phyloP scores from a whole-genome alignment of 2,113 vertebrate species.

The Isichthys henryi region DNA sequence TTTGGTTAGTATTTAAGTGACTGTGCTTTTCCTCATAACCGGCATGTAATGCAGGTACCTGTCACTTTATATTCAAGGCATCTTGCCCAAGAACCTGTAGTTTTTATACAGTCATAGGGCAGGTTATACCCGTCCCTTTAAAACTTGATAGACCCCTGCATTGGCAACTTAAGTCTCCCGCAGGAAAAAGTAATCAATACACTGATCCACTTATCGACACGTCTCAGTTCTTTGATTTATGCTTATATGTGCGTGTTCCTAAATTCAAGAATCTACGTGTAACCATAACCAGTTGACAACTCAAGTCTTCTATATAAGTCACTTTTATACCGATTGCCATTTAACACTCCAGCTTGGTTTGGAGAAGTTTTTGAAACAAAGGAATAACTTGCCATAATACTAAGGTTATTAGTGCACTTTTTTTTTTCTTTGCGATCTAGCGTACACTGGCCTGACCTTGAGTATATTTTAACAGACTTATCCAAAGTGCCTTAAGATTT shows the following conservation, averaged over 20 bases:
- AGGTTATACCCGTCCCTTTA: not conserved
- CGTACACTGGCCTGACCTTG: not conserved
- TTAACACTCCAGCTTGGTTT: not conserved
- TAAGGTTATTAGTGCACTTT: not conserved
- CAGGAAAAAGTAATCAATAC: not conserved
- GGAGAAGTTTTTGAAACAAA: not conserved
- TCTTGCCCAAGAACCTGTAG: not conserved
- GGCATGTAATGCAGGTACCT: not conserved
- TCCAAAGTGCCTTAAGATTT: too few species aligned
- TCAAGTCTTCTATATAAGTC: not conserved
- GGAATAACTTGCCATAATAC: not conserved
- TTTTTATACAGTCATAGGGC: not conserved
- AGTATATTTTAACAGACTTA: not conserved
- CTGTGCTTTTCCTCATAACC: not conserved
- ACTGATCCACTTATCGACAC: not conserved
- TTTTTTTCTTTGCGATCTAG: not conserved
- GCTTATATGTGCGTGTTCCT: not conserved
- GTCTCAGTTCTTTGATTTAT: not conserved
- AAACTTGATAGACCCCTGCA: not conserved
- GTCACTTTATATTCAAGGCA: not conserved
- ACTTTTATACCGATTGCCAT: not conserved
- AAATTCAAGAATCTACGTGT: not conserved
- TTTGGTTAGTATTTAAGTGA: not conserved
- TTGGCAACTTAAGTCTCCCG: not conserved
- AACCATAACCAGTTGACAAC: not conserved